A percentile compares a stretch with the other conserved stretches of the same genome.
Evolutionary conservation across 2,113 vertebrate species (phyloP).

Genomic region (Ammospiza caudacuta): DNA sequence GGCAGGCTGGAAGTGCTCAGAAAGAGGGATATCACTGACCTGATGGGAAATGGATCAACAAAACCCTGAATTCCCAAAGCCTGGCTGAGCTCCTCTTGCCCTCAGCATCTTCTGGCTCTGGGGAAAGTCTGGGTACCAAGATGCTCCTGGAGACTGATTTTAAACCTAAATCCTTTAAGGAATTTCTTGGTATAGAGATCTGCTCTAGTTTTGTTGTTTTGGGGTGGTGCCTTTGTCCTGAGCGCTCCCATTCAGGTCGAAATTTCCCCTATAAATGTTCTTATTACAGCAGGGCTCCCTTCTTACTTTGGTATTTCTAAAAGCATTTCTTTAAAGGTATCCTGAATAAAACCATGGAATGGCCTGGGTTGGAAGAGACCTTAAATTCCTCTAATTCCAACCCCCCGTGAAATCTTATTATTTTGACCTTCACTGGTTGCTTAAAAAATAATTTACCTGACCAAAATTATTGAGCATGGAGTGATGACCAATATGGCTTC

Average conservation of each 20-base stretch:
- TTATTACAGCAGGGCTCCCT: neutral
- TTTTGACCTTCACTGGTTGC: neutral
- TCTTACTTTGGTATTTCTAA: neutral
- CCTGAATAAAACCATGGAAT: neutral
- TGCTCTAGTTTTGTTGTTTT: neutral
- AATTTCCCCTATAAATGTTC: neutral
- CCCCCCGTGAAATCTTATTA: neutral
- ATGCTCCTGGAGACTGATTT: neutral
- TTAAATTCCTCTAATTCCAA: neutral
- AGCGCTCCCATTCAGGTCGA: neutral
- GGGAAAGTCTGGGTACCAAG: neutral
- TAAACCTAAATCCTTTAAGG: neutral
- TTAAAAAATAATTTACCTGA: neutral
- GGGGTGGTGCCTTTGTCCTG: neutral
- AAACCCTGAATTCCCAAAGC: neutral
- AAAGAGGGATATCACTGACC: neutral
- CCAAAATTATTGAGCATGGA: accelerated
- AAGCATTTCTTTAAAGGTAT: neutral
- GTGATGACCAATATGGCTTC: neutral
- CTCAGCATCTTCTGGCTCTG: neutral
- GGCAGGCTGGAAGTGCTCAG: neutral
- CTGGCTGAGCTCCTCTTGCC: neutral
- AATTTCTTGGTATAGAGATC: too few species aligned
- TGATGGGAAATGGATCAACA: neutral
- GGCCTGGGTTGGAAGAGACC: neutral